Base-by-base conservation (phyloP, 1,140 invertebrate species). In the Drosophila arizonae region DNA sequence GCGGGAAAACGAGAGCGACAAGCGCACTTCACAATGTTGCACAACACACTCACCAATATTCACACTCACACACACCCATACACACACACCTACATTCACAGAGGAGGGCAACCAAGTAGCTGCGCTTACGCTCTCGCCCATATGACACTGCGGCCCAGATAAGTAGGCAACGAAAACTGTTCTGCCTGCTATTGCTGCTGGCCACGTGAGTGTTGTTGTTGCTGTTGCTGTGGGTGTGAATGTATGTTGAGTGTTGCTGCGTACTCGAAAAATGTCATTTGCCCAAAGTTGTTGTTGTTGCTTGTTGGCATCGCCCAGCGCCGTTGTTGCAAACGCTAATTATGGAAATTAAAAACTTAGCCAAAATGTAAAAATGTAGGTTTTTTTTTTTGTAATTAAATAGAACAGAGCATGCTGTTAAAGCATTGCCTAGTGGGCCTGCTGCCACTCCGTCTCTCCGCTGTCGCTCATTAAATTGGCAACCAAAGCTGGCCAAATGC, bases 321-420 rank as follows among this genome's bases (percentile, higher is more conserved):
- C 21, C 21, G 21, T 24, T 24, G 21, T 50, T 76, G 84, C 45
- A 65, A 87, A 71, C 84, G 76, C 84, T 87, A 87, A 87, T 87
- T 87, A 87, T 87, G 84, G 80, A 87, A 87, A 87, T 87, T 87
- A 87, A 87, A 87, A 87, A 87, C 84, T 87, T 88, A 72, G 84
- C 67, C 36, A 82, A 88, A 77, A 79, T 84, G 77, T 87, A 88
- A 88, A 87, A 88, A 89, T 85, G 76, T 84, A 84, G 67, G 77
- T 79, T 88, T 87, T 60, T 87, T 87, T 80, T 81, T 88, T 87
- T 60, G 80, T 87, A 87, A 87, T 87, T 88, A 87, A 88, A 87
- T 87, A 87, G 77, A 88, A 84, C 75, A 71, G 70, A 24, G 28
- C 48, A 17, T 39, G 63, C 45, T 39, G 46, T 54, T 65, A 60